Evolutionary conservation across 2,888 invertebrate genomes (phyloP).

Genomic region (Pantelozetes paolii): DNA sequence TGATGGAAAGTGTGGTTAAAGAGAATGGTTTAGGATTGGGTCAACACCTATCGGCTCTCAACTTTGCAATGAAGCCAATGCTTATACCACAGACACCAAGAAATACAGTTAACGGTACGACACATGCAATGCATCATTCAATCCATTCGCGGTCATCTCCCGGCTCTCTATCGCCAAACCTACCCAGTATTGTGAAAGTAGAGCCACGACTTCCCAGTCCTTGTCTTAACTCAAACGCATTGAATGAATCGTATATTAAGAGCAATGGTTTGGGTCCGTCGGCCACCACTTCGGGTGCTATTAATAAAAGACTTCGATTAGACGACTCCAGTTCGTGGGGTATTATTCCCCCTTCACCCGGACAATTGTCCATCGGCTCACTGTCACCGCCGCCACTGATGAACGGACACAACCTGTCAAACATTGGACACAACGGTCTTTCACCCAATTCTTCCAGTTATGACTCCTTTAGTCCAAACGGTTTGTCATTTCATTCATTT

Average conservation of each 20-base stretch:
- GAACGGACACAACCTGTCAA: constrained; percentile 40
- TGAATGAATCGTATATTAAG: background rate
- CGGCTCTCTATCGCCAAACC: constrained; percentile 45
- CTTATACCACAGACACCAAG: background rate
- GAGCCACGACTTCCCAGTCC: constrained; percentile 46
- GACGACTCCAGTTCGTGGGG: constrained; percentile 44
- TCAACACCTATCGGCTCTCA: background rate
- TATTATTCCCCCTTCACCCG: constrained; percentile 44
- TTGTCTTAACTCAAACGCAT: constrained; percentile 29
- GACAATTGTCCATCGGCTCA: constrained; percentile 45
- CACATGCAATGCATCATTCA: background rate
- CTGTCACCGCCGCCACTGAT: constrained; percentile 45
- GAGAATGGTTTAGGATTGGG: constrained; percentile 6
- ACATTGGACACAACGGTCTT: constrained; percentile 41
- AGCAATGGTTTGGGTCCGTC: background rate
- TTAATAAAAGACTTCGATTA: constrained; percentile 41
- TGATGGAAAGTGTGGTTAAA: constrained; percentile 29
- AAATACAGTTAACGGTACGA: background rate
- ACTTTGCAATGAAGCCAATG: constrained; percentile 25
- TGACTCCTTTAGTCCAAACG: constrained; percentile 45
- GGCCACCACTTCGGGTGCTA: constrained; percentile 39
- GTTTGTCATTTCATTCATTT: constrained; percentile 30
- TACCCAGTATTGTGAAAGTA: constrained; percentile 46
- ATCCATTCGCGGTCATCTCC: constrained; percentile 40
- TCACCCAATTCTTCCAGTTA: constrained; percentile 44